Evolutionary conservation across 2,113 vertebrate species (phyloP).

Genomic region (Syrrhaptes paradoxus): DNA sequence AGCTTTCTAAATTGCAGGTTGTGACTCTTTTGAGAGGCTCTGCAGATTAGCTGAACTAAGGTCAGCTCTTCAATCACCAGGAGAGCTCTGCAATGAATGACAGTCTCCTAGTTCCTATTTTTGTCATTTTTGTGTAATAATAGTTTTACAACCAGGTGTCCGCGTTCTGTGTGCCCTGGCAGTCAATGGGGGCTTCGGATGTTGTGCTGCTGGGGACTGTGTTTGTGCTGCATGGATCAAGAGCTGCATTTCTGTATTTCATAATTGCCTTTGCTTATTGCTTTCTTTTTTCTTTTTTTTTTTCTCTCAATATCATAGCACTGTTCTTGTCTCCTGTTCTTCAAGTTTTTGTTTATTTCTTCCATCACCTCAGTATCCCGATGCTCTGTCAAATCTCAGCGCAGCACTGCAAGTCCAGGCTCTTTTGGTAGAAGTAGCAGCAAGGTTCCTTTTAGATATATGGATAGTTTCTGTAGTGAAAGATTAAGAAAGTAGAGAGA

Average conservation of each 20-base stretch:
- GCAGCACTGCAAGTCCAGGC: no score
- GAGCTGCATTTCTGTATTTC: neutral
- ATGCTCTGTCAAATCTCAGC: neutral
- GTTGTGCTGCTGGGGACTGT: neutral
- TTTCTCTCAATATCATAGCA: no score
- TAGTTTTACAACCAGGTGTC: neutral
- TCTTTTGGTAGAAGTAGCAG: neutral
- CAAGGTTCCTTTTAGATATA: neutral
- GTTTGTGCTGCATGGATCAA: neutral
- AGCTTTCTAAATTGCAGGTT: neutral
- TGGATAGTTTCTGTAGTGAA: neutral
- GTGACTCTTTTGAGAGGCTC: neutral
- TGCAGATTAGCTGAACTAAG: neutral
- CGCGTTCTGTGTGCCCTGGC: fast-evolving
- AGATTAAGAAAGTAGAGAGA: neutral
- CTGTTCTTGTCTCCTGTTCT: neutral
- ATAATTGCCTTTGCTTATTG: neutral
- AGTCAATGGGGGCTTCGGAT: neutral
- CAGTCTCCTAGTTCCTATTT: neutral
- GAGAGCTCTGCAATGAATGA: neutral
- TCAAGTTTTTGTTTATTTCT: neutral
- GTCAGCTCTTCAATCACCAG: neutral
- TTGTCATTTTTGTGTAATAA: neutral
- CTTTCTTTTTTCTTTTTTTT: neutral
- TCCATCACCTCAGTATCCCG: fast-evolving